Evolutionary conservation across 2,888 invertebrate species (phyloP).

Genomic region (Sesia apiformis): DNA sequence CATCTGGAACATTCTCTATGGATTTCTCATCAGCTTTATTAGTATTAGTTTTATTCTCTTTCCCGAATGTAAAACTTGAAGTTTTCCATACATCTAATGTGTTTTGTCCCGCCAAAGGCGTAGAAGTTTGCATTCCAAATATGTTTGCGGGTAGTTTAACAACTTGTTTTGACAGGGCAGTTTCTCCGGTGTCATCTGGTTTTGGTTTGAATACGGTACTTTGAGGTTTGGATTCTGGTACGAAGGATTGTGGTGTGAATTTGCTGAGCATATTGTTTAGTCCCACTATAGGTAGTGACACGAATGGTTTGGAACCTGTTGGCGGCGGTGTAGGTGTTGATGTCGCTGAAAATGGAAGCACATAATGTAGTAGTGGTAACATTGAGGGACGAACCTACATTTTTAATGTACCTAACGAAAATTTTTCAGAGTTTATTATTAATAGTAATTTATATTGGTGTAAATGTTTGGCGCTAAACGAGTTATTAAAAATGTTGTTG

Average conservation of each 20-base stretch:
- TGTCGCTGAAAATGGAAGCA: conserved; percentile 15
- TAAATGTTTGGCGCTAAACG: background rate
- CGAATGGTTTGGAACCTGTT: conserved; percentile 25
- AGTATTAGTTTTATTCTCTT: no score
- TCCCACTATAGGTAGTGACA: conserved; percentile 42
- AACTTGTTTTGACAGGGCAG: conserved; percentile 20
- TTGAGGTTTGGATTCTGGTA: conserved; percentile 18
- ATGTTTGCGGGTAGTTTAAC: conserved; percentile 39
- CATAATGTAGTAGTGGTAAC: no score
- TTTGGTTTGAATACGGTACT: conserved; percentile 16
- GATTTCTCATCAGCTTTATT: conserved; percentile 17
- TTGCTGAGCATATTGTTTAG: conserved; percentile 42
- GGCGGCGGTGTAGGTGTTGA: conserved; percentile 22
- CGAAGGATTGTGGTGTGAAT: conserved; percentile 28
- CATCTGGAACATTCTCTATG: conserved; percentile 24
- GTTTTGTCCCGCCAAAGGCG: conserved; percentile 9
- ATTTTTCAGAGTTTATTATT: background rate
- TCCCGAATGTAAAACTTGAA: background rate
- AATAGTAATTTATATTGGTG: background rate
- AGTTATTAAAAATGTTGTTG: no score
- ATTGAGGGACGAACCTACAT: no score
- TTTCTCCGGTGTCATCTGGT: conserved; percentile 54
- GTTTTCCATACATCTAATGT: conserved; percentile 10
- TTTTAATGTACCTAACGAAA: background rate
- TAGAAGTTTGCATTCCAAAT: conserved; percentile 33